Conservation (phyloP, 2,888 invertebrate species). For the Sarcophaga rosellei region DNA sequence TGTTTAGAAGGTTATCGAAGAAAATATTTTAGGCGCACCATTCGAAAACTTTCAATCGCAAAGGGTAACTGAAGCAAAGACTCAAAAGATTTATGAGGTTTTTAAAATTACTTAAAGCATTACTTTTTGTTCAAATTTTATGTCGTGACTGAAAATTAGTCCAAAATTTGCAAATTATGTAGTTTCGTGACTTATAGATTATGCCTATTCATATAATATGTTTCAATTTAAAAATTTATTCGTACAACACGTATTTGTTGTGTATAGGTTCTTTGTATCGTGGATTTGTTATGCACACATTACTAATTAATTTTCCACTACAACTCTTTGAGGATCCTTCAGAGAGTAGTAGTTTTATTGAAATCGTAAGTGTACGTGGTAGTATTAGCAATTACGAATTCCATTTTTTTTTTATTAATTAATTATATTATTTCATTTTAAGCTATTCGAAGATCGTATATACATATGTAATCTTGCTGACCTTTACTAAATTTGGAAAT, state of each 20-base stretch:
- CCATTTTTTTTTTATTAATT: too few species aligned
- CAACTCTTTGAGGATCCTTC: too few species aligned
- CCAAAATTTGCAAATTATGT: slow-evolving; percentile 74
- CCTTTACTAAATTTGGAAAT: too few species aligned
- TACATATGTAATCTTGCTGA: too few species aligned
- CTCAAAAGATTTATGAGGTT: not conserved
- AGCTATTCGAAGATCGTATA: too few species aligned
- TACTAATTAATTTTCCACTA: too few species aligned
- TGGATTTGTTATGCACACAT: too few species aligned
- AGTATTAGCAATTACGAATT: too few species aligned
- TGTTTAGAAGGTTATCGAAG: slow-evolving; percentile 5
- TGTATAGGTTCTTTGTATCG: not conserved
- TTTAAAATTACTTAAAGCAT: not conserved
- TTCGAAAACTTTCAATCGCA: slow-evolving; percentile 10
- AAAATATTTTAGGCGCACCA: not conserved
- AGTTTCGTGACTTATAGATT: slow-evolving; percentile 77
- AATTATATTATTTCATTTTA: too few species aligned
- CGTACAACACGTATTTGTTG: not conserved
- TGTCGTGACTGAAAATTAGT: slow-evolving; percentile 65
- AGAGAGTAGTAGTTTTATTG: too few species aligned
- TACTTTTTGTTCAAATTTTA: slow-evolving; percentile 6
- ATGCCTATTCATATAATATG: slow-evolving; percentile 43
- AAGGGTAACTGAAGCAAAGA: not conserved
- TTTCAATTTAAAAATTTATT: too few species aligned
- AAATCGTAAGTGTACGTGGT: too few species aligned